phyloP scores from a whole-genome alignment of 2,113 vertebrate species.

The Colistium nudipinnis region DNA sequence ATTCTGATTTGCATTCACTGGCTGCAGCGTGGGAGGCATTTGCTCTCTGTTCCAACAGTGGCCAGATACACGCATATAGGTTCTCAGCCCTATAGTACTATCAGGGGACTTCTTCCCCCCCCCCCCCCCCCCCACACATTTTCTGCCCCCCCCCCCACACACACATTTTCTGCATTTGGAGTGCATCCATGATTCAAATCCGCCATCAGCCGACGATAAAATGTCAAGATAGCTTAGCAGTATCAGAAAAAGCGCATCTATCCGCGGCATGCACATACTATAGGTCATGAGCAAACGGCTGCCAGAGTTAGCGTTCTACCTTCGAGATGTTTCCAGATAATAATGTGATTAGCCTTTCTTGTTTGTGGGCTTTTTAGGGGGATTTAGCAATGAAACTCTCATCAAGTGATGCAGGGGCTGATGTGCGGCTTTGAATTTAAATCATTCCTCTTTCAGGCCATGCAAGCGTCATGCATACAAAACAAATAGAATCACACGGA shows the following conservation, averaged over 20 bases:
- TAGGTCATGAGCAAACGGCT: constrained; percentile 8
- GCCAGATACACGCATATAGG: constrained; percentile 25
- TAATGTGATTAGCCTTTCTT: constrained; percentile 40
- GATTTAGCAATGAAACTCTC: constrained; percentile 58
- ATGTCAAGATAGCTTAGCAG: not conserved
- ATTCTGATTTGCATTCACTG: constrained; percentile 68
- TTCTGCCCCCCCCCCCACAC: no score
- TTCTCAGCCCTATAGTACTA: constrained; percentile 22
- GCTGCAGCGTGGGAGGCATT: constrained; percentile 64
- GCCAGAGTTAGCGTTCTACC: constrained; percentile 26
- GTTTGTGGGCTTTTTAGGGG: constrained; percentile 47
- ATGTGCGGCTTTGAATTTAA: constrained; percentile 60
- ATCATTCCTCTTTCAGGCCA: constrained; percentile 49
- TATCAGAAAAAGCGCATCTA: not conserved
- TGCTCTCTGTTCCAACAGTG: constrained; percentile 52
- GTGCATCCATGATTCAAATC: constrained; percentile 1
- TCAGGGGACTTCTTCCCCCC: not conserved
- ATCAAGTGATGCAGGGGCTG: constrained; percentile 55
- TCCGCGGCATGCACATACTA: not conserved
- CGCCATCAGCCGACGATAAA: not conserved
- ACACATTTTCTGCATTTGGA: constrained; percentile 1
- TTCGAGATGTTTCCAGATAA: constrained; percentile 32
- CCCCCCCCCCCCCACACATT: no score
- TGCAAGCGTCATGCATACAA: constrained; percentile 58
- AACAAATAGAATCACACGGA: constrained; percentile 37